A percentile compares a stretch with the other conserved stretches of the same genome.
Conservation (phyloP, 2,113 vertebrate species). For the Genyomyrus donnyi region DNA sequence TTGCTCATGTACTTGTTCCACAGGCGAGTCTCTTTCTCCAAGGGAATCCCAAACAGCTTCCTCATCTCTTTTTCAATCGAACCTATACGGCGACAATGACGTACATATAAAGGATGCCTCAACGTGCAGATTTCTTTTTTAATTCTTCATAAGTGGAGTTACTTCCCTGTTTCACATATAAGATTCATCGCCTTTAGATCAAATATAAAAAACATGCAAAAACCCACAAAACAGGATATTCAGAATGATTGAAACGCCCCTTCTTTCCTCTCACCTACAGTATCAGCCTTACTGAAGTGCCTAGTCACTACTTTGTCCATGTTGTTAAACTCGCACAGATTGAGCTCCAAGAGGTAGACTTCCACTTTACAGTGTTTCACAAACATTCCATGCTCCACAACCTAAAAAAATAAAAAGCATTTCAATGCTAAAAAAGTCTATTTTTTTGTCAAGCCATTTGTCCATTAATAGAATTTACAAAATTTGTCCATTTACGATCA, state of each 20-base stretch:
- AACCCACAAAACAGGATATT: background rate
- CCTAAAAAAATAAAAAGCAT: slow-evolving; percentile 53
- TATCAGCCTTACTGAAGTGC: slow-evolving; percentile 93
- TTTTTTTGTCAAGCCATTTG: background rate
- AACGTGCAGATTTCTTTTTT: background rate
- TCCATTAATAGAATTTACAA: background rate
- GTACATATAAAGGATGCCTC: background rate
- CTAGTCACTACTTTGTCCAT: slow-evolving; percentile 75
- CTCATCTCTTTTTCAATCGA: slow-evolving; percentile 90
- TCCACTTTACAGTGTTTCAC: slow-evolving; percentile 97
- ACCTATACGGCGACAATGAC: slow-evolving; percentile 51
- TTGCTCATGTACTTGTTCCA: slow-evolving; percentile 95
- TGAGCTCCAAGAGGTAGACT: slow-evolving; percentile 91
- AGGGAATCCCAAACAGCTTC: slow-evolving; percentile 79
- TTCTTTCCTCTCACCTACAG: slow-evolving; percentile 69
- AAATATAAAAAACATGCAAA: background rate
- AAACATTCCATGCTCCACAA: slow-evolving; percentile 93
- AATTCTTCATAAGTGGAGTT: background rate
- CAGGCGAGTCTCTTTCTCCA: slow-evolving; percentile 80
- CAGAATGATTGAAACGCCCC: background rate
- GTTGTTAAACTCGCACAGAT: slow-evolving; percentile 83
- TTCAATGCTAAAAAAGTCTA: background rate
- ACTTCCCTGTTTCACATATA: background rate
- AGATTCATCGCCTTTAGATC: background rate
- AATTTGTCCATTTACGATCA: background rate